phyloP scores from a whole-genome alignment of 2,888 invertebrate species.

The Cordilura impudica region DNA sequence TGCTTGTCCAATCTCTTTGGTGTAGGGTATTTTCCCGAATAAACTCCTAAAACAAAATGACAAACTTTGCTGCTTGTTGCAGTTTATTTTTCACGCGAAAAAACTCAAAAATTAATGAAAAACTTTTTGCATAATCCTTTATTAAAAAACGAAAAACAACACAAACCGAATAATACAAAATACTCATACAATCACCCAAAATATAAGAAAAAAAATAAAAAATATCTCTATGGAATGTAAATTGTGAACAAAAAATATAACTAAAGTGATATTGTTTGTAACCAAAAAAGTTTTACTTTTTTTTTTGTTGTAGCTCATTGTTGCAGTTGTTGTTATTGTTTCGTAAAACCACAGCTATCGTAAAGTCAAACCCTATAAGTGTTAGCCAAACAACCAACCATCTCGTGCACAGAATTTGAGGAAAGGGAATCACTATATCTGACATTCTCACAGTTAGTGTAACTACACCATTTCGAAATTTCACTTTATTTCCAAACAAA shows the following conservation, averaged over 20 bases:
- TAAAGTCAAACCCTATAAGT: slow-evolving; percentile 45
- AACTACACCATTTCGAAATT: neutral
- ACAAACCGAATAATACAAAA: slow-evolving; percentile 1
- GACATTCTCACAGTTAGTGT: neutral
- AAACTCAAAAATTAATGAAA: slow-evolving; percentile 75
- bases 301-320: neutral
- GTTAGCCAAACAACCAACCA: slow-evolving; percentile 49
- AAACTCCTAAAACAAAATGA: slow-evolving; percentile 31
- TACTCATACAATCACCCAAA: neutral
- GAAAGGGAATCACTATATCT: neutral
- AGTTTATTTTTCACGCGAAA: slow-evolving; percentile 66
- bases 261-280: slow-evolving; percentile 60
- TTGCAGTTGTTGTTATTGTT: slow-evolving; percentile 31
- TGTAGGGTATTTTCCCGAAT: slow-evolving; percentile 24
- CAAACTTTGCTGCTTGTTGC: slow-evolving; percentile 38
- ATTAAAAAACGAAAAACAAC: slow-evolving; percentile 15
- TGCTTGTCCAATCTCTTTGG: no score
- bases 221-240: slow-evolving; percentile 16
- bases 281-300: slow-evolving; percentile 52
- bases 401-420: neutral
- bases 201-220: slow-evolving; percentile 1
- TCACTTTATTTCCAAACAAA: no score
- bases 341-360: slow-evolving; percentile 40
- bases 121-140: slow-evolving; percentile 75
- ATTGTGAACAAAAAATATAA: slow-evolving; percentile 1